phyloP scores from a whole-genome alignment of 2,888 invertebrate species.

The Leucozona laternaria region DNA sequence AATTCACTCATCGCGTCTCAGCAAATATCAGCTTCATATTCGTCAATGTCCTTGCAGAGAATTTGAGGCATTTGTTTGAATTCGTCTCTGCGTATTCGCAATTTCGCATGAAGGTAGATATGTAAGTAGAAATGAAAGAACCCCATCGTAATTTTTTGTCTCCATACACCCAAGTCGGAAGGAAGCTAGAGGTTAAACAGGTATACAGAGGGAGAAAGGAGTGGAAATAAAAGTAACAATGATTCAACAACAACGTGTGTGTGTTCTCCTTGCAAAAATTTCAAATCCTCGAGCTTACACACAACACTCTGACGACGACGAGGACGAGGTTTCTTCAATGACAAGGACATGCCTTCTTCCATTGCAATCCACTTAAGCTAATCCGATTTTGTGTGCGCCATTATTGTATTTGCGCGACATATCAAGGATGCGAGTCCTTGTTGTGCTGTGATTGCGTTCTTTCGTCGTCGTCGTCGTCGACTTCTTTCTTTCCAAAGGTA shows the following conservation, averaged over 20 bases:
- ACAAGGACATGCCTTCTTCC: slow-evolving; percentile 66
- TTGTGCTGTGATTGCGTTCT: slow-evolving; percentile 74
- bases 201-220: background rate
- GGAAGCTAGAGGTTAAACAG: background rate
- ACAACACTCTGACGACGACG: slow-evolving; percentile 35
- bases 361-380: slow-evolving; percentile 76
- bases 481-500: slow-evolving; percentile 37
- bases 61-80: slow-evolving; percentile 68
- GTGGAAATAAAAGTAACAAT: slow-evolving; percentile 26
- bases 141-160: background rate
- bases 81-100: slow-evolving; percentile 14
- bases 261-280: slow-evolving; percentile 39
- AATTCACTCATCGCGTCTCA: slow-evolving; percentile 65
- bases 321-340: slow-evolving; percentile 9
- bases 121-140: background rate
- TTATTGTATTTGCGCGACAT: slow-evolving; percentile 75
- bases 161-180: background rate
- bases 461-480: slow-evolving; percentile 23
- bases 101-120: background rate
- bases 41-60: slow-evolving; percentile 70
- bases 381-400: slow-evolving; percentile 75
- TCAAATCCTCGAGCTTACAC: slow-evolving; percentile 39
- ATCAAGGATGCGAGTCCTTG: slow-evolving; percentile 73
- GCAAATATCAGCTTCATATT: slow-evolving; percentile 72
- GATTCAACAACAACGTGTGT: slow-evolving; percentile 56